Base-by-base conservation (phyloP, 2,797 vertebrate genomes). In the Lindbergichthys nudifrons region DNA sequence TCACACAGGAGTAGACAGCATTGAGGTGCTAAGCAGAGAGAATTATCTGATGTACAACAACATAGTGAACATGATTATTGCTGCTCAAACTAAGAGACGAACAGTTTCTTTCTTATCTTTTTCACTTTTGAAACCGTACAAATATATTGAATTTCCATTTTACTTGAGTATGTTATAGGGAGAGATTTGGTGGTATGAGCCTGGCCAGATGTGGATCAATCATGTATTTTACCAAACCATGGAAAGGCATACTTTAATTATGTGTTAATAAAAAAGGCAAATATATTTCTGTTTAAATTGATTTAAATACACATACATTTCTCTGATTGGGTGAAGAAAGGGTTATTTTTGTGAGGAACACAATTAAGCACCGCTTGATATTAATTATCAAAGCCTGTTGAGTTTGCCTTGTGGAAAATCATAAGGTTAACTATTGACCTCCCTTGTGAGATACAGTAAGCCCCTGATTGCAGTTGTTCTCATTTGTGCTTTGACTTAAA, bases 21-120 rank as follows among this genome's bases (percentile, higher is more conserved):
- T 79, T 79, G 63, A 51, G 58, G 70, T 72, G 60, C 58, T 65
- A 61, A 84, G 70, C 52, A 10, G 63, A 71, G 12, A 42, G 63
- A 73, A 73, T 77, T 57, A 73, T 80, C 76, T 68, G 61, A 87
- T 75, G 43, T 73, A 48, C 50, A 39, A 48, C 75, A 76, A 68
- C 64, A 81, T 23, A 52, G 45, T 21, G 45, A 59, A 69, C 80
- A 54, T 62, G 18, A 39, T 59, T 83, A 70, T 53, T 63, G 54
- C 50, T 39, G 47, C 58, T 58, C 16, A 0, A 41, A 60, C 52
- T 67, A 18, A 43, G 19, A 54, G 54, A 23, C 26, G 26, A 26
- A 26, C 60, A 26, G 48, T 60, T 50, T 13, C n/a, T 39, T 56
- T 69, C 39, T 70, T 19, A 11, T 51, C 8, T 56, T 32, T 52